These are phyloP conservation scores for Mnemiopsis leidyi DNA, from an alignment of 37 sponge, comb jelly and placozoan genomes.

Conservation along the genomic window DNA sequence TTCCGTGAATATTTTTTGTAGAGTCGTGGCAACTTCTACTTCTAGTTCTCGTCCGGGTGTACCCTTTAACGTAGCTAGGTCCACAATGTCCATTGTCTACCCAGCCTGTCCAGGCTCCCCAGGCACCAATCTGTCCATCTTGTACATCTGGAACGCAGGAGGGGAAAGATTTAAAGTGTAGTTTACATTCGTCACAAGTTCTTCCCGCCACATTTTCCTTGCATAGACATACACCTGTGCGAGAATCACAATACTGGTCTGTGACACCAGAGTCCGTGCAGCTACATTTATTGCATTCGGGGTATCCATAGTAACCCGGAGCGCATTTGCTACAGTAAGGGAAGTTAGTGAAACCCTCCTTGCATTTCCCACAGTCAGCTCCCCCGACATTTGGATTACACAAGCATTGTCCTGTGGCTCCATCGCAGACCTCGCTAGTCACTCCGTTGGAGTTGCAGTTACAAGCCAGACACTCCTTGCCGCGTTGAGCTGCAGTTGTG, in stretches of 20 bases:
- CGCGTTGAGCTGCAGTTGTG: background rate
- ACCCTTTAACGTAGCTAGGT: background rate
- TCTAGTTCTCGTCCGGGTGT: slow-evolving; percentile 5
- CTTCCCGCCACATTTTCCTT: background rate
- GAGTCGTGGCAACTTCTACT: background rate
- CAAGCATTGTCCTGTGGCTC: background rate
- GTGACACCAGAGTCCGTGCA: background rate
- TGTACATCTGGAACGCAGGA: background rate
- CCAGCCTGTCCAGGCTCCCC: background rate
- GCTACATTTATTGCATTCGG: background rate
- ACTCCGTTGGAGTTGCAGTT: background rate
- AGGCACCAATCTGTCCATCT: background rate
- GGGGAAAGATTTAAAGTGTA: background rate
- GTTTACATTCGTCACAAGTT: background rate
- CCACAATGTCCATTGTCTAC: background rate
- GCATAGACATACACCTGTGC: background rate
- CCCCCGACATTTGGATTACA: background rate
- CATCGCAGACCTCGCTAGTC: background rate
- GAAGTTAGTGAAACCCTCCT: background rate
- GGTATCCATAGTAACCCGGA: background rate
- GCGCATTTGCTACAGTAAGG: background rate
- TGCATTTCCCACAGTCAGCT: background rate
- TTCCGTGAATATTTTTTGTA: slow-evolving; percentile 25
- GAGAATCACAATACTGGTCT: background rate
- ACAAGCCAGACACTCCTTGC: slow-evolving; percentile 5